Evolutionary conservation across 2,113 vertebrate species (phyloP), one percentile per base, ranked within the genome.

Genomic region (Oryzias woworae): DNA sequence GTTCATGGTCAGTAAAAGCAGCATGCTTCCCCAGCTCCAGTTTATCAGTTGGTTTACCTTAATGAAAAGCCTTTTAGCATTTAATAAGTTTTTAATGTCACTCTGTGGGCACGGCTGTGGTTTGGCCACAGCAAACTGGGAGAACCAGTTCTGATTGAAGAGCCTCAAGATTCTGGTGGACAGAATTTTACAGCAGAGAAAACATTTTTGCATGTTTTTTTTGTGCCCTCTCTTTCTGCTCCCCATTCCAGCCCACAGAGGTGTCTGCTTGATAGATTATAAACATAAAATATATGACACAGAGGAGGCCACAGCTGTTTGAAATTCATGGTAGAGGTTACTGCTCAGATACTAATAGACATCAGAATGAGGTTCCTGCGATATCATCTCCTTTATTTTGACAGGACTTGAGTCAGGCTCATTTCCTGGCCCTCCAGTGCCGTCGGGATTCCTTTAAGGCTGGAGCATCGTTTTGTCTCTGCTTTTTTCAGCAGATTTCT

Each of bases 21-120:
- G 8, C 36, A 36, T 36, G 36, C 36, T 36, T 10, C 12, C 10
- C 10, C 8, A 36, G 36, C 74, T 77, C 59, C 87, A 85, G 83
- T 91, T 90, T 89, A 86, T 90, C 89, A 81, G 75, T 62, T 42
- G 58, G 42, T 60, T 13, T 42, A 0, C 58, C 58, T 7, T 71
- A 90, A 91, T 93, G 79, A 87, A 91, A 88, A 87, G 81, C 78
- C 69, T 73, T 90, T 89, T 63, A 89, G 85, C 73, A 62, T 86
- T 63, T 87, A 80, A 91, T 91, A 80, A 89, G 85, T 61, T 72
- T 80, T 74, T 82, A 81, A 80, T 68, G 52, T 47, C 56, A 5
- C 70, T 42, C 44, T 1, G 46, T 54, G 23, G 71, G 44, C 23
- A 18, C 46, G 69, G 62, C 53, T 44, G 63, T 64, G 78, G 74